Evolutionary conservation across 2,113 vertebrate genomes (phyloP), one percentile per base, ranked within the genome.

Genomic region (Collichthys lucidus): DNA sequence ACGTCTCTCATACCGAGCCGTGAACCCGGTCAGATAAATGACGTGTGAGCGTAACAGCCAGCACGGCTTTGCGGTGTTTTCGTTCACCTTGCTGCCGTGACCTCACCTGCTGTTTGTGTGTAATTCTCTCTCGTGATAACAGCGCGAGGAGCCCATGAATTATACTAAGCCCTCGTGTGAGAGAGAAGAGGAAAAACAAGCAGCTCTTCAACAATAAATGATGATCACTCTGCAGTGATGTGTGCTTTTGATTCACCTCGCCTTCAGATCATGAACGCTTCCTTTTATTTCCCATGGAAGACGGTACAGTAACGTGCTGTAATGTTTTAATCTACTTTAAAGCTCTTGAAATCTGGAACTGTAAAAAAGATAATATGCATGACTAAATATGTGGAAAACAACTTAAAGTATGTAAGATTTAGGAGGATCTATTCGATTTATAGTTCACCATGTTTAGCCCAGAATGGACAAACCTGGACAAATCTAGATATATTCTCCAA

Each of bases 81-180:
- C 77, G 63, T 80, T 82, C 82, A 74, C 79, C 80, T 89, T 84
- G 60, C 84, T 87, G 80, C 81, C 71, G 80, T 87, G 84, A 91
- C 79, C 88, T 92, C 83, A 79, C 63, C 77, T 79, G 47, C 85
- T 89, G 87, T 91, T 90, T 83, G 67, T 89, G 86, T 90, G 77
- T 59, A 50, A 86, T 67, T 81, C 76, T 83, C 81, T 86, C 74
- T 82, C 56, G 42, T 65, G 88, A 87, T 85, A 80, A 76, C 76
- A 68, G 63, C 66, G 60, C 52, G 73, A 83, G 59, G 70, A 80
- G 31, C 22, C 72, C 11, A 40, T n/a, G 26, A 77, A 75, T 82
- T 67, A 78, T 29, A 49, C 40, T 40, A 71, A 84, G 74, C 76
- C 73, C 73, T 53, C 14, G 69, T 79, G 85, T 35, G 77, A 79